phyloP scores from a whole-genome alignment of 2,113 vertebrate species.

The Amphiprion ocellaris region DNA sequence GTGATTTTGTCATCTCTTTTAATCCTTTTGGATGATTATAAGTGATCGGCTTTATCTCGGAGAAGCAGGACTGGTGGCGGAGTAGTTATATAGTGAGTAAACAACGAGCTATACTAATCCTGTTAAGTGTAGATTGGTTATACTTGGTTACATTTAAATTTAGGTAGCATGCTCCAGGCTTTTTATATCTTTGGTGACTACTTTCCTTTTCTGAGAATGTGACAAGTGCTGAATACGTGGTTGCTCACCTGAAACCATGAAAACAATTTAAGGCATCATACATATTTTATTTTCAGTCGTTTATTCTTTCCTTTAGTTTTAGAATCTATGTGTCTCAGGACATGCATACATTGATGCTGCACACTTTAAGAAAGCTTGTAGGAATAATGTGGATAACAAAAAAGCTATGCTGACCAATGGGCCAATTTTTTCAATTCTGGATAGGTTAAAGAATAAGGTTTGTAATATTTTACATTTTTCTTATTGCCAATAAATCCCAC shows the following conservation, averaged over 20 bases:
- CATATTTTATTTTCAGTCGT: not conserved
- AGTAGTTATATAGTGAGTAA: constrained; percentile 9
- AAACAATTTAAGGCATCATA: not conserved
- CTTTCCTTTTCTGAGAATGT: constrained; percentile 9
- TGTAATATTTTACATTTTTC: not conserved
- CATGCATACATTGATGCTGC: not conserved
- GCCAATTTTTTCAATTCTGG: not conserved
- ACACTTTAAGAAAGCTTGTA: not conserved
- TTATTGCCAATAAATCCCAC: constrained; percentile 14
- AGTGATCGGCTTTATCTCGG: constrained; percentile 23
- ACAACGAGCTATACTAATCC: constrained; percentile 35
- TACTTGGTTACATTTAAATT: constrained; percentile 1
- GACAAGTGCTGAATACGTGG: not conserved
- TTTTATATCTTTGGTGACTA: not conserved
- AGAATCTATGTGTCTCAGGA: not conserved
- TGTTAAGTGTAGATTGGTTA: constrained; percentile 18
- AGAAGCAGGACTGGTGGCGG: constrained; percentile 28
- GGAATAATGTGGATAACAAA: not conserved
- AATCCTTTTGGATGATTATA: not conserved
- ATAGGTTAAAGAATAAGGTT: not conserved
- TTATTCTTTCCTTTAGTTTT: not conserved
- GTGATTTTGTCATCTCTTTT: not conserved
- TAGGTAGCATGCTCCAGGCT: not conserved
- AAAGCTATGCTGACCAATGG: constrained; percentile 16
- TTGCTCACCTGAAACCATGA: not conserved